phyloP scores from a whole-genome alignment of 2,797 vertebrate species.

The Serranus cabrilla region DNA sequence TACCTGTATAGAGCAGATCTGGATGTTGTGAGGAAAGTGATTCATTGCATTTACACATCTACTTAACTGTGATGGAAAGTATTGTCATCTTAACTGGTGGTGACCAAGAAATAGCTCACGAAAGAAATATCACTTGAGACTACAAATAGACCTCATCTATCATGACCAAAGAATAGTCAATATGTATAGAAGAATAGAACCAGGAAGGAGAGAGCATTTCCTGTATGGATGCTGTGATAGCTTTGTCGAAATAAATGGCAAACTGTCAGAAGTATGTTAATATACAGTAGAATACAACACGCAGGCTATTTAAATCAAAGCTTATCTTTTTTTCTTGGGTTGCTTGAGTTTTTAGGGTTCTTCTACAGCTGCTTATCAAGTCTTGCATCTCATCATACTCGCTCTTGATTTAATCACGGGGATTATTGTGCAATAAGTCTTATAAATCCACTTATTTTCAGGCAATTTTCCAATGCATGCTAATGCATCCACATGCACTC shows the following conservation, averaged over 20 bases:
- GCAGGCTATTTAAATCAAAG: background rate
- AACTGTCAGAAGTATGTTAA: background rate
- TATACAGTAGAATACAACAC: background rate
- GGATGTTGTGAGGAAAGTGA: background rate
- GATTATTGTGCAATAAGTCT: constrained; percentile 44
- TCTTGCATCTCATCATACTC: constrained; percentile 12
- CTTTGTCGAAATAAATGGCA: background rate
- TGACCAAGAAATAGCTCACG: background rate
- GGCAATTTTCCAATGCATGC: constrained; percentile 23
- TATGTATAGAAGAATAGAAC: background rate
- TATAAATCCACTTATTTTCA: constrained; percentile 21
- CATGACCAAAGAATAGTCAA: background rate
- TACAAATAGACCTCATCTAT: background rate
- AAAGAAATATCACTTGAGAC: background rate
- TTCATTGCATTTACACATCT: background rate
- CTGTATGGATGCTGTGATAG: background rate
- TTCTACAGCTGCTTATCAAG: constrained; percentile 20
- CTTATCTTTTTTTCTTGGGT: constrained; percentile 8
- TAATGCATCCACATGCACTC: background rate
- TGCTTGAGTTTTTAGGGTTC: constrained; percentile 11
- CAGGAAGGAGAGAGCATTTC: background rate
- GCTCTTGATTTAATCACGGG: constrained; percentile 47
- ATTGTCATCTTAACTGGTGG: background rate
- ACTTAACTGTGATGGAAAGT: background rate
- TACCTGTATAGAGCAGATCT: background rate